Evolutionary conservation across 2,797 vertebrate genomes (phyloP), one percentile per base, ranked within the genome.

Genomic region (Oophaga sylvatica): DNA sequence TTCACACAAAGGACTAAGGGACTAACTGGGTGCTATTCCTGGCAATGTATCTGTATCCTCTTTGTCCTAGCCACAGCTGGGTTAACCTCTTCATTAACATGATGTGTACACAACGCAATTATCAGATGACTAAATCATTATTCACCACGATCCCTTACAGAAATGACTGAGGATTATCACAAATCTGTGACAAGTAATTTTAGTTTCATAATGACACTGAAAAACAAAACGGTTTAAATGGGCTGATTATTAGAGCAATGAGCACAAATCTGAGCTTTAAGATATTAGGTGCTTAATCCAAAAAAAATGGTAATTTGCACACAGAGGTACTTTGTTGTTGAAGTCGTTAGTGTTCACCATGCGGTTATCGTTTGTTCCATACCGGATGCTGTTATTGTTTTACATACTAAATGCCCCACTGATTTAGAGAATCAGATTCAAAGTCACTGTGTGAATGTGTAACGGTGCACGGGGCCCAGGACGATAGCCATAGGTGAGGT

Each of bases 21-120:
- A 56, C 45, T 53, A 75, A 16, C 75, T 77, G 75, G 73, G 48
- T 77, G 75, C 75, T 77, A 56, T 77, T 77, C 75, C 75, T 77
- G 48, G 75, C 45, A 77, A 26, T 75, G 75, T 56, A 26, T 77
- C 22, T 56, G 22, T 77, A 53, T 26, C 22, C 13, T 56, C 48
- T 56, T 77, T 77, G 45, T 77, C 56, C 75, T 56, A 26, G 16
- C n/a, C 41, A 26, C 75, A 77, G 71, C 48, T 77, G 75, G 22
- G 75, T 77, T 77, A 77, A 77, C 75, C 75, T 77, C 75, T 77
- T 77, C 48, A 77, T 77, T 77, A 77, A 77, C 45, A 77, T 53
- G 22, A 56, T 77, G 22, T 56, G 75, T 77, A 53, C 75, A 56
- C 5, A 56, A n/a, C 12, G 48, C 75, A 77, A 12, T 56, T 77